Evolutionary conservation across 2,113 vertebrate genomes (phyloP).

Genomic region (Thamnaconus septentrionalis): DNA sequence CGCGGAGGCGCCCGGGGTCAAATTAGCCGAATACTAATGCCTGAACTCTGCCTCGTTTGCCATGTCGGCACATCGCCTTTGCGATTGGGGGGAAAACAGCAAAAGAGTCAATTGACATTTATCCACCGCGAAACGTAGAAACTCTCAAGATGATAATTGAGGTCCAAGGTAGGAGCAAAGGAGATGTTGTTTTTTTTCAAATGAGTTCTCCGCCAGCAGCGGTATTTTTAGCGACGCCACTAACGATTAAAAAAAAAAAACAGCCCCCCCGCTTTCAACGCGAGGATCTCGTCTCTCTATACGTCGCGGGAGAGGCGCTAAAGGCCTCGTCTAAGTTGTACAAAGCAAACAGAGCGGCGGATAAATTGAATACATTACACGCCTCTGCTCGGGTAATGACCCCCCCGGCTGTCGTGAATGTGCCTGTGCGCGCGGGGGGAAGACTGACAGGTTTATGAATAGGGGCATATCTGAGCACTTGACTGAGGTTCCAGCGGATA

Average conservation of each 20-base stretch:
- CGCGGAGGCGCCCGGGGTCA: slow-evolving; percentile 86
- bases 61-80: slow-evolving; percentile 69
- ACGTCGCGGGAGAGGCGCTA: slow-evolving; percentile 10
- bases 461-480: slow-evolving; percentile 34
- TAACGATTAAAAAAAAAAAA: not conserved
- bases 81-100: slow-evolving; percentile 60
- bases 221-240: not conserved
- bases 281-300: slow-evolving; percentile 9
- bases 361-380: slow-evolving; percentile 7
- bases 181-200: slow-evolving; percentile 27
- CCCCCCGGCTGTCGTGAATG: slow-evolving; percentile 27
- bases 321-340: slow-evolving; percentile 3
- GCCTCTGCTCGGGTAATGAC: slow-evolving; percentile 6
- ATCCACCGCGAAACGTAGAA: slow-evolving; percentile 64
- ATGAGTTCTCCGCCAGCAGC: too few species aligned
- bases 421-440: not conserved
- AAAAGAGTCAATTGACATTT: slow-evolving; percentile 69
- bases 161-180: slow-evolving; percentile 65
- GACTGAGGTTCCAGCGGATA: slow-evolving; percentile 48
- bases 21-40: slow-evolving; percentile 91
- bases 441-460: slow-evolving; percentile 57
- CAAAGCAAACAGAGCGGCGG: slow-evolving; percentile 14
- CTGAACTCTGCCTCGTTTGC: slow-evolving; percentile 77
- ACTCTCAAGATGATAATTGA: slow-evolving; percentile 74
- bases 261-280: not conserved